phyloP scores from a whole-genome alignment of 2,797 vertebrate species.

The Onychomys leucogaster region DNA sequence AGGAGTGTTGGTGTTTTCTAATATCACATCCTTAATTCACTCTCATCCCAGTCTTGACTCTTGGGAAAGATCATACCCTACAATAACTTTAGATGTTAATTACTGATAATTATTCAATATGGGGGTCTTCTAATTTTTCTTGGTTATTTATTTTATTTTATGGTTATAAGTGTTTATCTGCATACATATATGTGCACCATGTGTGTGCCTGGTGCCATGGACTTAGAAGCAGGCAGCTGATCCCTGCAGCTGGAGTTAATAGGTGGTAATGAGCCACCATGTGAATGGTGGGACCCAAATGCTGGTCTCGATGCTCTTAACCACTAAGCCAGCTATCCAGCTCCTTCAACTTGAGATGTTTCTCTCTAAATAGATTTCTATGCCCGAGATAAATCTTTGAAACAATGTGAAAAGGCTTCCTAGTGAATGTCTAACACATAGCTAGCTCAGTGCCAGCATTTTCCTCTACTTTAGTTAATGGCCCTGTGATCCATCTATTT shows the following conservation, averaged over 20 bases:
- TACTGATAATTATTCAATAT: not conserved
- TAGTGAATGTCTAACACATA: not conserved
- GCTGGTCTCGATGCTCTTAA: not conserved
- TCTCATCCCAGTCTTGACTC: not conserved
- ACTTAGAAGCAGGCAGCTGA: not conserved
- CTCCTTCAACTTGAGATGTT: not conserved
- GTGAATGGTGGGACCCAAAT: not conserved
- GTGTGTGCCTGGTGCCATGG: not conserved
- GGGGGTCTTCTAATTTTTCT: not conserved
- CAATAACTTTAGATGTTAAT: not conserved
- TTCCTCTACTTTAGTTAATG: constrained; percentile 30
- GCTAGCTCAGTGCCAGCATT: not conserved
- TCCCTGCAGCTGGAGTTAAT: not conserved
- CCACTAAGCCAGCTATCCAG: not conserved
- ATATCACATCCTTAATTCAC: not conserved
- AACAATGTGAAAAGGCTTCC: not conserved
- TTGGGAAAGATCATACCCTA: constrained; percentile 6
- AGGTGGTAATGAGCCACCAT: not conserved
- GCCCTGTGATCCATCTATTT: not conserved
- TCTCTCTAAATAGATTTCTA: not conserved
- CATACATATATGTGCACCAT: not conserved
- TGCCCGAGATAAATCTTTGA: constrained; percentile 34
- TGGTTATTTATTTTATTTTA: not conserved
- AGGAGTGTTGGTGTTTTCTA: not conserved
- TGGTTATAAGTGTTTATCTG: not conserved